These are phyloP conservation scores for Hyperoplus immaculatus DNA, from an alignment of 2,797 vertebrate species.

Conservation along the genomic window DNA sequence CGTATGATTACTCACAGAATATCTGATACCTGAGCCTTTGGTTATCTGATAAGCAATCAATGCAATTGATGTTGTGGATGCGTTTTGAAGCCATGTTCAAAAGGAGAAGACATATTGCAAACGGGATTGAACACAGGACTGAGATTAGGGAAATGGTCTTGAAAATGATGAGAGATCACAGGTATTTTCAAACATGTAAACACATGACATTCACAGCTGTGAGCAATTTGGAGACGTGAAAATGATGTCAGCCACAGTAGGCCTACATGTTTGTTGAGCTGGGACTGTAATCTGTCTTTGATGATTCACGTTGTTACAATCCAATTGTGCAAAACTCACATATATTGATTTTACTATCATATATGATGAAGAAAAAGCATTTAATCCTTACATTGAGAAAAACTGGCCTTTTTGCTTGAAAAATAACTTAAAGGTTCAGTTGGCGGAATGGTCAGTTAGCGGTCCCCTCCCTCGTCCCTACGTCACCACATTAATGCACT, in stretches of 20 bases:
- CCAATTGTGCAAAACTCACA: not conserved
- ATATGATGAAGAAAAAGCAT: not conserved
- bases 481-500: too few species aligned
- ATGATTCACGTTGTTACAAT: too few species aligned
- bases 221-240: not conserved
- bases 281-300: too few species aligned
- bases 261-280: not conserved
- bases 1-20: conserved; percentile 49
- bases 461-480: too few species aligned
- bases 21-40: conserved; percentile 24
- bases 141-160: not conserved
- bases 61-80: conserved; percentile 39
- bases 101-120: not conserved
- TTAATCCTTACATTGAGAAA: not conserved
- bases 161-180: conserved; percentile 6
- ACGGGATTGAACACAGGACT: not conserved
- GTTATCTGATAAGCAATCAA: conserved; percentile 31
- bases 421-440: not conserved
- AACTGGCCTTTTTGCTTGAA: not conserved
- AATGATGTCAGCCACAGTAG: not conserved
- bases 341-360: not conserved
- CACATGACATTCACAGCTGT: not conserved
- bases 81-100: conserved; percentile 31
- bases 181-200: not conserved
- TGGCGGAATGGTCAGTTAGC: too few species aligned